Percentiles rank a stretch among this genome's conserved stretches.
These are phyloP conservation scores for Montipora capricornis DNA, from an alignment of 64 coral and sea anemone genomes.

Conservation along the genomic window DNA sequence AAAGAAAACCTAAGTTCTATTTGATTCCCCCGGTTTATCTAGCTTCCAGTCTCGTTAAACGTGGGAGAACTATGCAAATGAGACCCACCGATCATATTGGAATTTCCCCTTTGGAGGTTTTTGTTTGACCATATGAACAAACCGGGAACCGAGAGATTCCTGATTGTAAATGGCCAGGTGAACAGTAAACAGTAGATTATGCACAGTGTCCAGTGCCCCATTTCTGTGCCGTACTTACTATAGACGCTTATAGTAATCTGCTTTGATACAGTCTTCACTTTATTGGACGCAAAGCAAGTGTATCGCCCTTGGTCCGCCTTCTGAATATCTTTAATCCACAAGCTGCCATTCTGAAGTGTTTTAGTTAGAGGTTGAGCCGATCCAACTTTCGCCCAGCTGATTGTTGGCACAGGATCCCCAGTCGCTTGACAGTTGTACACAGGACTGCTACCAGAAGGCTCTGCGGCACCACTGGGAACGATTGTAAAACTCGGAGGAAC, in stretches of 20 bases:
- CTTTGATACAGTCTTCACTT: conserved; percentile 1
- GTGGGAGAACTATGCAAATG: too few relatives aligned
- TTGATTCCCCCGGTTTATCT: too few relatives aligned
- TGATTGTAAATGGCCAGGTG: too few relatives aligned
- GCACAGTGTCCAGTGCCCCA: too few relatives aligned
- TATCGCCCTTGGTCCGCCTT: conserved; percentile 45
- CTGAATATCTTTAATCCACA: conserved; percentile 33
- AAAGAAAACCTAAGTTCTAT: too few relatives aligned
- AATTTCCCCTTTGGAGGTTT: too few relatives aligned
- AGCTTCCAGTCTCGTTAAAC: too few relatives aligned
- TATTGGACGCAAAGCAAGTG: conserved; percentile 42
- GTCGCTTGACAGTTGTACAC: conserved; percentile 49
- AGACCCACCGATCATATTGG: too few relatives aligned
- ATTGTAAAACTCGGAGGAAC: conserved; percentile 63
- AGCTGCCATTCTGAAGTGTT: conserved; percentile 47
- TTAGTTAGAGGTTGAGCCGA: not conserved
- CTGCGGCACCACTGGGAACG: conserved; percentile 20
- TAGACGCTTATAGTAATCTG: conserved; percentile 57
- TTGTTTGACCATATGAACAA: too few relatives aligned
- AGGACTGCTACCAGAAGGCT: conserved; percentile 50
- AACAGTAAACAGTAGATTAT: too few relatives aligned
- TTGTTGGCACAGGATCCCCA: conserved; percentile 55
- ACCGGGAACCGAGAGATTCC: too few relatives aligned
- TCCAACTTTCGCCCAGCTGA: conserved; percentile 40
- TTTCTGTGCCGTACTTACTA: conserved; percentile 1